Evolutionary conservation across 2,888 invertebrate species (phyloP).

Genomic region (Leptodirus hochenwartii): DNA sequence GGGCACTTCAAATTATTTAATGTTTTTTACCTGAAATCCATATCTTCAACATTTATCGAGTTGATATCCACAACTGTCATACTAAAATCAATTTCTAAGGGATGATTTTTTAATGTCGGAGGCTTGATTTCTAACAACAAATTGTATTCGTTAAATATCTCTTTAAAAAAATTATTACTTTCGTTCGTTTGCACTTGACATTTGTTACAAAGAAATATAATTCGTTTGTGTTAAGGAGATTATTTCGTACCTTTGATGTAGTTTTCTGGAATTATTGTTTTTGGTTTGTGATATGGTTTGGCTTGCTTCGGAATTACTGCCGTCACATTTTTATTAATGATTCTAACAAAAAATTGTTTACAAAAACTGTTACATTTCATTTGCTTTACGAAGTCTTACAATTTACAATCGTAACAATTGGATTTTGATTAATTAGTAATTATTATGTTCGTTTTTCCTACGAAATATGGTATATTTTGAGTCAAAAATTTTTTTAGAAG

Average conservation of each 20-base stretch:
- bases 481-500: too few species aligned
- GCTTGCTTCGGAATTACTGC: constrained; percentile 10
- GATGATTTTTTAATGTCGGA: constrained; percentile 49
- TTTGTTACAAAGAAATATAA: constrained; percentile 2
- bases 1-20: constrained; percentile 7
- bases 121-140: constrained; percentile 50
- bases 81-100: constrained; percentile 60
- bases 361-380: too few species aligned
- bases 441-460: too few species aligned
- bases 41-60: constrained; percentile 74
- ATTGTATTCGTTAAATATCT: background rate
- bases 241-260: constrained; percentile 50
- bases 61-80: constrained; percentile 74
- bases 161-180: too few species aligned
- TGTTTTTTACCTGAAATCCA: constrained; percentile 70
- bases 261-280: constrained; percentile 50
- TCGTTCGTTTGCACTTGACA: too few species aligned
- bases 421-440: too few species aligned
- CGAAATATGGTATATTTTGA: too few species aligned
- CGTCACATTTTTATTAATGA: too few species aligned
- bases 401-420: too few species aligned
- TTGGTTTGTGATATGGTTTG: constrained; percentile 26
- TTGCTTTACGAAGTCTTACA: too few species aligned
- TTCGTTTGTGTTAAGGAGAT: constrained; percentile 1
- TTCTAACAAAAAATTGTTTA: too few species aligned